Percentiles rank a stretch among this genome's conserved stretches.
These are phyloP conservation scores for Macropodus opercularis DNA, from an alignment of 2,797 vertebrate genomes.

Conservation along the genomic window DNA sequence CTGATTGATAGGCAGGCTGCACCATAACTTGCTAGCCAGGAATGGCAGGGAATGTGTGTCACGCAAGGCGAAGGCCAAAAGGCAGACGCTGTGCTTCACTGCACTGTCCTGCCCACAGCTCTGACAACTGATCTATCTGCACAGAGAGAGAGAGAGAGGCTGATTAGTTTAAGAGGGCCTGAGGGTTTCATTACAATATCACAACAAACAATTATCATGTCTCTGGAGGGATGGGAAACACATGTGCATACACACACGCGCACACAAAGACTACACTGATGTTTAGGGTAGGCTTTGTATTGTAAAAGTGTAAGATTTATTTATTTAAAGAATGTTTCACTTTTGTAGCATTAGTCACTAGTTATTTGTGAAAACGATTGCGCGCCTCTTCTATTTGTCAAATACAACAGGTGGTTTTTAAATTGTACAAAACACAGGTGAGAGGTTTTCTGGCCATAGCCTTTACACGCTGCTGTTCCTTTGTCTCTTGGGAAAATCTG, in stretches of 20 bases:
- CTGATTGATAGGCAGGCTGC: conserved; percentile 47
- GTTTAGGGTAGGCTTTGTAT: no score
- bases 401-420: conserved; percentile 38
- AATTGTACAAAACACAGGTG: conserved; percentile 21
- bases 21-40: conserved; percentile 40
- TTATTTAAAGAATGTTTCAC: conserved; percentile 19
- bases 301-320: no score
- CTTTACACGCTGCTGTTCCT: conserved; percentile 46
- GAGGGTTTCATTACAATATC: conserved; percentile 79
- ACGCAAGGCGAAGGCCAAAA: conserved; percentile 46
- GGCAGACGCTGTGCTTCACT: conserved; percentile 41
- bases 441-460: conserved; percentile 38
- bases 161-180: conserved; percentile 78
- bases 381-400: not conserved
- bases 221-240: conserved; percentile 58
- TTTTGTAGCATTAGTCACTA: conserved; percentile 17
- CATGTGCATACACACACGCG: conserved; percentile 14
- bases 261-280: not conserved
- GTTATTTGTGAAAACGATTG: no score
- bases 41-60: conserved; percentile 53
- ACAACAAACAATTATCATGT: conserved; percentile 81
- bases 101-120: conserved; percentile 43
- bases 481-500: conserved; percentile 42
- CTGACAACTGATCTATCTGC: conserved; percentile 69
- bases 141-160: conserved; percentile 42